Percentiles rank a stretch among this genome's conserved stretches.
These are phyloP conservation scores for Cephalotes varians DNA, from an alignment of 2,888 invertebrate genomes.

Conservation along the genomic window DNA sequence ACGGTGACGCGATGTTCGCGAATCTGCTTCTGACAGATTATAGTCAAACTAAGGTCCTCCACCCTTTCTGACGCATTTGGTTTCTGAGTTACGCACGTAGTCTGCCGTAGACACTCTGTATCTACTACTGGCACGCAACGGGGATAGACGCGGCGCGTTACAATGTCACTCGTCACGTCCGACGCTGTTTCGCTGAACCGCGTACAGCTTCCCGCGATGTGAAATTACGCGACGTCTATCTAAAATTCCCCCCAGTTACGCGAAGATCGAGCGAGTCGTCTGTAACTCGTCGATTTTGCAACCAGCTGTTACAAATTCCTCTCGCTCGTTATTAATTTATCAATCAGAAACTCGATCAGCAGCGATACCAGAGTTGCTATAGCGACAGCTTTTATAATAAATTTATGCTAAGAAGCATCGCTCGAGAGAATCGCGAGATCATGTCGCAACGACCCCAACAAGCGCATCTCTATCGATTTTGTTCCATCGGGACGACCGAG, in stretches of 20 bases:
- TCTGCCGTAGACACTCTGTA: constrained; percentile 79
- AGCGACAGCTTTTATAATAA: constrained; percentile 19
- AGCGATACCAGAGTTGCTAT: not conserved
- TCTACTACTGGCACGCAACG: constrained; percentile 68
- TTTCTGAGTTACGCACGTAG: constrained; percentile 80
- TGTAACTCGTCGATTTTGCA: not conserved
- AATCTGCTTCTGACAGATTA: constrained; percentile 72
- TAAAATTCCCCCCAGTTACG: not conserved
- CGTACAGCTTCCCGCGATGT: constrained; percentile 69
- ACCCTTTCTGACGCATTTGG: constrained; percentile 75
- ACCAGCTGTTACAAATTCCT: not conserved
- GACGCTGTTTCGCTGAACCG: constrained; percentile 76
- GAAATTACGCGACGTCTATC: not conserved
- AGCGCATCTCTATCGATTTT: constrained; percentile 48
- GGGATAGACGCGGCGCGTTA: constrained; percentile 75
- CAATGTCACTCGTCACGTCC: constrained; percentile 82
- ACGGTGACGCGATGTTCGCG: not conserved
- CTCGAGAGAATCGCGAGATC: not conserved
- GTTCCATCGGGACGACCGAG: constrained; percentile 14
- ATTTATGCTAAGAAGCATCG: constrained; percentile 21
- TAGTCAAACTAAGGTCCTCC: constrained; percentile 63
- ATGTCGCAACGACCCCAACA: not conserved
- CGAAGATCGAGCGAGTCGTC: not conserved
- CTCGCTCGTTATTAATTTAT: not conserved
- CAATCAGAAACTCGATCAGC: not conserved